A percentile compares a stretch with the other conserved stretches of the same genome.
These are phyloP conservation scores for Leptinotarsa tumamoca DNA, from an alignment of 2,888 invertebrate species.

Conservation along the genomic window DNA sequence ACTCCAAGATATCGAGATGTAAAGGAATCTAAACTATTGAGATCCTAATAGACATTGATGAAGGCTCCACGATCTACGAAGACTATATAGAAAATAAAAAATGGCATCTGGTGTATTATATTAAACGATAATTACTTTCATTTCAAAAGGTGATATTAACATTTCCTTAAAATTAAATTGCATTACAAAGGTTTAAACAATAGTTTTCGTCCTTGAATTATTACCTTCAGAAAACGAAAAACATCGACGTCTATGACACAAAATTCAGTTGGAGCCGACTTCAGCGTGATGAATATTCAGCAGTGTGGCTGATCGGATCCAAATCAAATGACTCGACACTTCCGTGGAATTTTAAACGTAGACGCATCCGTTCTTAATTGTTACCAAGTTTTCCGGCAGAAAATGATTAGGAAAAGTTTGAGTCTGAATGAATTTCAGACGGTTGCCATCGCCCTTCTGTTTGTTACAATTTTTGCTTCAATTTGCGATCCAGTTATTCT, in stretches of 20 bases:
- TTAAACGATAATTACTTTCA: too few relatives aligned
- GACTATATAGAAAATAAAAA: too few relatives aligned
- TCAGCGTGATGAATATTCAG: constrained; percentile 56
- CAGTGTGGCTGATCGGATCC: constrained; percentile 55
- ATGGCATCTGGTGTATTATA: too few relatives aligned
- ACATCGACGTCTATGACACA: background rate
- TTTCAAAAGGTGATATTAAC: too few relatives aligned
- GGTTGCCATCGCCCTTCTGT: constrained; percentile 16
- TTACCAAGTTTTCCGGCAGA: constrained; percentile 46
- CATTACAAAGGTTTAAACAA: too few relatives aligned
- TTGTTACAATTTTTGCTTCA: constrained; percentile 20
- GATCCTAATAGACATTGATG: too few relatives aligned
- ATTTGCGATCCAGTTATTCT: constrained; percentile 15
- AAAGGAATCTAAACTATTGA: too few relatives aligned
- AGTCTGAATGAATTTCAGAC: constrained; percentile 13
- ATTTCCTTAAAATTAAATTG: too few relatives aligned
- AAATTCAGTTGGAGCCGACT: constrained; percentile 13
- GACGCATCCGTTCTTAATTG: constrained; percentile 38
- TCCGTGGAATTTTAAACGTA: constrained; percentile 47
- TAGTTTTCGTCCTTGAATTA: too few relatives aligned
- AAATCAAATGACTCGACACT: constrained; percentile 57
- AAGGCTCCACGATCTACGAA: too few relatives aligned
- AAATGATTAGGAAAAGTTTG: constrained; percentile 52
- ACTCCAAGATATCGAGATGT: too few relatives aligned
- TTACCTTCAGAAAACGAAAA: background rate